Evolutionary conservation across 2,888 invertebrate genomes (phyloP), one percentile per base, ranked within the genome.

Genomic region (Tortrix viridana): DNA sequence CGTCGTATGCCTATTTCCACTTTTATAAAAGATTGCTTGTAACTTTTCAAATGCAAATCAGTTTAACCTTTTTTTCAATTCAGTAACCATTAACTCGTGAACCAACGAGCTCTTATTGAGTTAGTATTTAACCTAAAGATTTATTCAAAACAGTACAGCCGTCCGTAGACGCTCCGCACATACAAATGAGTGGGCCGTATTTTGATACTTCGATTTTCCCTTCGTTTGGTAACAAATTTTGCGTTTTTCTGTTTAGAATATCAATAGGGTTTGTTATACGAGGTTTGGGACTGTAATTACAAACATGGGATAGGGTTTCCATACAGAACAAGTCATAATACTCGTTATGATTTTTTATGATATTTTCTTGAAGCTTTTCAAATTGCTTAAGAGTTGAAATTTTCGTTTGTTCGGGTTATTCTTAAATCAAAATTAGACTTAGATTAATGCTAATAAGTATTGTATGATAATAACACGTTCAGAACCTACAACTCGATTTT

Each of bases 1-100:
- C 32, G 32, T 32, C 32, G 3, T 12, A 9, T 9, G 9, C 32
- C 9, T 3, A 32, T 32, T 32, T 32, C 32, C 32, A 32, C 26
- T 26, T 26, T 26, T 26, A 26, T 9, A 48, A n/a, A 16, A 48
- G 9, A 49, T 16, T 32, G 52, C 37, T 50, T 32, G 18, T 18
- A 48, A 48, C 44, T 26, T 44, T 53, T 78, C 76, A 77, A 82
- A 88, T 84, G 85, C 79, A 85, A 88, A 88, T 87, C 70, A 79
- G 71, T 73, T 80, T 80, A 81, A 83, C 85, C 86, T 86, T 85
- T 86, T 85, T 88, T 86, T 84, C 84, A 85, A 85, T 87, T 82
- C 83, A 79, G 71, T 69, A 74, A 83, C 75, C 80, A 80, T 84
- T 85, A 82, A 82, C 82, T 80, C 76, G 75, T 73, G 71, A 68